Evolutionary conservation across 2,888 invertebrate species (phyloP), one percentile per base, ranked within the genome.

Genomic region (Steinernema scapterisci): DNA sequence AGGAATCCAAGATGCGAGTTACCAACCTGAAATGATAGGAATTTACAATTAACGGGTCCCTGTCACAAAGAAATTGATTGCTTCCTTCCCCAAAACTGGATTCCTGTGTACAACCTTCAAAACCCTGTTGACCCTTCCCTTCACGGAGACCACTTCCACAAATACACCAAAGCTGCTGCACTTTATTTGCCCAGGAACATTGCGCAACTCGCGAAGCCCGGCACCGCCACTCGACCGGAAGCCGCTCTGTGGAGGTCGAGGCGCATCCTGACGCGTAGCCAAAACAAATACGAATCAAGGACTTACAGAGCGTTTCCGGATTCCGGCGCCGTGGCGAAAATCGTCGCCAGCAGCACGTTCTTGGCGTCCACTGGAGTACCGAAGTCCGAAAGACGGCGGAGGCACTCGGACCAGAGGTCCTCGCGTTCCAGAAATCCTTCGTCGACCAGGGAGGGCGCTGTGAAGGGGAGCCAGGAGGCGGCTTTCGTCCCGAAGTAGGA

Each of bases 191-290:
- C 25, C 3, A 54, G n/a, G 54, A 54, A 25, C 21, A 21, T 54
- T 54, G 54, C 54, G 54, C 54, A 54, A 54, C 21, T 16, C 25
- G 25, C 54, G 25, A 13, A 19, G 54, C 54, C 54, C 54, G 54
- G 54, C 54, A 54, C 54, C 25, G 21, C 54, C 54, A 54, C 25
- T 54, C 54, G 25, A 25, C 54, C 54, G 54, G 54, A 54, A 54
- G 54, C 54, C 54, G 54, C 5, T 25, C 5, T 5, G 21, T 54
- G 21, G 21, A 54, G 54, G 25, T 6, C 54, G 21, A 21, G 51
- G 19, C 19, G 11, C 51, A 51, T 51, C 51, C 51, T 51, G 19
- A 51, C 51, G 9, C n/a, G n/a, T n/a, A n/a, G n/a, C n/a, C 25
- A 21, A 54, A 54, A 54, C 54, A 54, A 54, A 54, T 21, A 38